These are phyloP conservation scores for Antedon mediterranea DNA, from an alignment of 53 echinoderm and acorn worm genomes.

Conservation along the genomic window DNA sequence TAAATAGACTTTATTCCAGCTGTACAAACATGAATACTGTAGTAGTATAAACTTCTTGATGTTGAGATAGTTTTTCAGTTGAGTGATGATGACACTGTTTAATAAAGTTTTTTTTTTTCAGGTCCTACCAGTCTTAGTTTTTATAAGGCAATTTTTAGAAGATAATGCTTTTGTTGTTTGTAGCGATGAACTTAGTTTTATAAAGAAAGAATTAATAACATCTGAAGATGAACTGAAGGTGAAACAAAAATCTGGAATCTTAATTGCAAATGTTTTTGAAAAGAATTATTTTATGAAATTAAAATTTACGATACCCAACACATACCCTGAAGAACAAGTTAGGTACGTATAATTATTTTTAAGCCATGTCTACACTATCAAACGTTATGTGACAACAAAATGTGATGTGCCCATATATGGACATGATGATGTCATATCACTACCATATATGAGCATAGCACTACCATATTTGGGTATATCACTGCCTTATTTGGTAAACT, in stretches of 20 bases:
- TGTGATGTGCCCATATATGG: too few species aligned
- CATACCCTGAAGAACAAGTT: conserved; percentile 46
- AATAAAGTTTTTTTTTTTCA: conserved; percentile 7
- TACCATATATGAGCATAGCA: too few species aligned
- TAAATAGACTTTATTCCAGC: too few species aligned
- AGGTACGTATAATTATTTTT: conserved; percentile 1
- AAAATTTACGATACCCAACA: conserved; percentile 63
- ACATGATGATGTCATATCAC: too few species aligned
- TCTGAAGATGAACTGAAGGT: conserved; percentile 53
- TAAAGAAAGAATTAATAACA: conserved; percentile 66
- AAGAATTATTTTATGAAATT: conserved; percentile 59
- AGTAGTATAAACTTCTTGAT: too few species aligned
- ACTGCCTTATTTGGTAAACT: too few species aligned
- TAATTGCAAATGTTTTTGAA: conserved; percentile 43
- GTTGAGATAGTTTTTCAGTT: too few species aligned
- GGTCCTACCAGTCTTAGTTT: conserved; percentile 64
- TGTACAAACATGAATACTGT: too few species aligned
- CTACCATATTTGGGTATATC: too few species aligned
- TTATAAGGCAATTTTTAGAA: conserved; percentile 67
- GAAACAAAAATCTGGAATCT: conserved; percentile 73
- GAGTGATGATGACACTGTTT: too few species aligned
- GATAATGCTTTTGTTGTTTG: conserved; percentile 91
- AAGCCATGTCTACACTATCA: too few species aligned
- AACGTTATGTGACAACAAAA: too few species aligned
- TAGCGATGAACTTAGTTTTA: conserved; percentile 72